Evolutionary conservation across 2,113 vertebrate genomes (phyloP).

Genomic region (Semnornis frantzii): DNA sequence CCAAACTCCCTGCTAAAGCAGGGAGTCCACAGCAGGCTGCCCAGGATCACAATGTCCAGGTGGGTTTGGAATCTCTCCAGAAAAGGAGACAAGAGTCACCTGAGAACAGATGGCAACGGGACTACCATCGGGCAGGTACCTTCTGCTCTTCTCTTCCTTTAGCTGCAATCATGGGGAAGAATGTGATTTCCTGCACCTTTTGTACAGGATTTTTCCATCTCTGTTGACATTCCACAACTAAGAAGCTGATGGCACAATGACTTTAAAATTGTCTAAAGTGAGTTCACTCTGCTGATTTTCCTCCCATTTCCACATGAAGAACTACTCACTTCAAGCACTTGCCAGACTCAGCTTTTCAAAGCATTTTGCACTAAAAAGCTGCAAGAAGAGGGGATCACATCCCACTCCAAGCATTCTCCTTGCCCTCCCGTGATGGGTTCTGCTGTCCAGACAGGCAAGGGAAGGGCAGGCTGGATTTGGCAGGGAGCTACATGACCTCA

Average conservation of each 20-base stretch:
- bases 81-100: background rate
- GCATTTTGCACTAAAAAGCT: background rate
- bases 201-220: background rate
- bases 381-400: background rate
- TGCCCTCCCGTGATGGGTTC: background rate
- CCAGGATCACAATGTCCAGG: too few species aligned
- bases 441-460: background rate
- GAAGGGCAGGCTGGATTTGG: background rate
- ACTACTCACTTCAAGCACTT: background rate
- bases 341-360: background rate
- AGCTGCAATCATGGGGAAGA: background rate
- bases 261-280: rapidly evolving
- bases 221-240: background rate
- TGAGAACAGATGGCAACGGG: background rate
- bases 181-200: background rate
- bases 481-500: background rate
- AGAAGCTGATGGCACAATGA: background rate
- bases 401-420: background rate
- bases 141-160: background rate
- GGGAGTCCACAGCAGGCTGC: too few species aligned
- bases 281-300: background rate
- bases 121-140: background rate
- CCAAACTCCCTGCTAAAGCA: too few species aligned
- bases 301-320: background rate
- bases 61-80: too few species aligned